Evolutionary conservation across 2,113 vertebrate genomes (phyloP).

Genomic region (Motacilla tschutschensis): DNA sequence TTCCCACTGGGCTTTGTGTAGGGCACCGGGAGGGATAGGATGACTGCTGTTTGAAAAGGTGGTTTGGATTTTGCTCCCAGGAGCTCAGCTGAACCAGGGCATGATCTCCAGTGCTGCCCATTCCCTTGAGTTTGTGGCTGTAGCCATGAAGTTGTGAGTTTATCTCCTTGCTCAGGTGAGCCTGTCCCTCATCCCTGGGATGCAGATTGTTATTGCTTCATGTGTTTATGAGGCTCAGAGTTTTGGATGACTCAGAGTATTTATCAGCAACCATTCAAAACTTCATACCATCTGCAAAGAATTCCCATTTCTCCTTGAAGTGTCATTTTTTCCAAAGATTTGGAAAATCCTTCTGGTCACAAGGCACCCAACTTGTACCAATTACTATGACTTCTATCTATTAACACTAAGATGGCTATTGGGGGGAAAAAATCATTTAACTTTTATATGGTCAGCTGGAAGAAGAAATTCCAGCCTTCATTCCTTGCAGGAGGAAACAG

Average conservation of each 20-base stretch:
- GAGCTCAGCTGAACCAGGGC: not conserved
- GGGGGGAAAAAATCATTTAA: not conserved
- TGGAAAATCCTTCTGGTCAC: not conserved
- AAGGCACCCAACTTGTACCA: not conserved
- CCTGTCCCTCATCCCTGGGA: not conserved
- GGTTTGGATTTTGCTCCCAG: not conserved
- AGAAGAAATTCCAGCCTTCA: not conserved
- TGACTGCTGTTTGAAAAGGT: not conserved
- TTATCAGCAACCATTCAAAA: not conserved
- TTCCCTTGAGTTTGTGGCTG: not conserved
- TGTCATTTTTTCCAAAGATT: not conserved
- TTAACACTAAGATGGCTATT: not conserved
- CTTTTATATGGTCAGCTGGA: not conserved
- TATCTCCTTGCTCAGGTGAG: not conserved
- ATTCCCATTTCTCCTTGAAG: not conserved
- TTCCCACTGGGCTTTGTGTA: not conserved
- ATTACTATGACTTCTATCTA: not conserved
- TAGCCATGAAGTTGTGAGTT: not conserved
- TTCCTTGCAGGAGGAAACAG: not conserved
- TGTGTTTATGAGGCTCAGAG: not conserved
- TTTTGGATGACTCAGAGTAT: not conserved
- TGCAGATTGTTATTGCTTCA: not conserved
- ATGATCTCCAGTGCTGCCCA: not conserved
- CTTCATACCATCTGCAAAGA: not conserved
- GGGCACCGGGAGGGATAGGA: not conserved